Evolutionary conservation across 2,797 vertebrate species (phyloP).

Genomic region (Pteronotus mesoamericanus): DNA sequence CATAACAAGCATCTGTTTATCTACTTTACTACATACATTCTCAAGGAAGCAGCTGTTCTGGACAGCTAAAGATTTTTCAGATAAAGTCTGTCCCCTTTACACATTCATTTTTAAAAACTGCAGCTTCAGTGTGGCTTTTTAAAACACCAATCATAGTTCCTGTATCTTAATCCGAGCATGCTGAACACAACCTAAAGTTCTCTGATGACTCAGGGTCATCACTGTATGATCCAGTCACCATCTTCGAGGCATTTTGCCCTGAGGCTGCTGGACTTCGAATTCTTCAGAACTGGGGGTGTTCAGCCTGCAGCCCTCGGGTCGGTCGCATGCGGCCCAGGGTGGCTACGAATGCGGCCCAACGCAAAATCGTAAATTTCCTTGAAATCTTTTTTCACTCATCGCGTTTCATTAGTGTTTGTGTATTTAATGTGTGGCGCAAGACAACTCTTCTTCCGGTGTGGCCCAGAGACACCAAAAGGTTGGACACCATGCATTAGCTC

Average conservation of each 20-base stretch:
- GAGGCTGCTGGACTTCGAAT: neutral
- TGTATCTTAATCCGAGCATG: neutral
- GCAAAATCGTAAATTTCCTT: too few species aligned
- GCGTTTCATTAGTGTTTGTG: too few species aligned
- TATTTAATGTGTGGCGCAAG: too few species aligned
- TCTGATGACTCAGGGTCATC: neutral
- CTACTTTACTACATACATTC: neutral
- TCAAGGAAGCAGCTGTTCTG: neutral
- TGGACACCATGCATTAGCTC: neutral
- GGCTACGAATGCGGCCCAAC: too few species aligned
- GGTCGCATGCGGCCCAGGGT: too few species aligned
- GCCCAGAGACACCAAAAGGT: too few species aligned
- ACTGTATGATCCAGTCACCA: neutral
- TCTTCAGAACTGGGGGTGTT: neutral
- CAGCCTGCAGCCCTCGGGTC: too few species aligned
- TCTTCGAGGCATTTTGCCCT: neutral
- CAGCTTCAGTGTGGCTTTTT: neutral
- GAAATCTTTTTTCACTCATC: too few species aligned
- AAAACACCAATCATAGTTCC: neutral
- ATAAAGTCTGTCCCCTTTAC: neutral
- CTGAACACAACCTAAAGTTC: neutral
- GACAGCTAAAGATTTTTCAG: neutral
- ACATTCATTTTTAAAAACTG: neutral
- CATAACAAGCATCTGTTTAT: neutral
- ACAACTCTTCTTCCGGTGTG: too few species aligned